Conservation (phyloP, 2,888 invertebrate species). For the Caenorhabditis zanzibari region DNA sequence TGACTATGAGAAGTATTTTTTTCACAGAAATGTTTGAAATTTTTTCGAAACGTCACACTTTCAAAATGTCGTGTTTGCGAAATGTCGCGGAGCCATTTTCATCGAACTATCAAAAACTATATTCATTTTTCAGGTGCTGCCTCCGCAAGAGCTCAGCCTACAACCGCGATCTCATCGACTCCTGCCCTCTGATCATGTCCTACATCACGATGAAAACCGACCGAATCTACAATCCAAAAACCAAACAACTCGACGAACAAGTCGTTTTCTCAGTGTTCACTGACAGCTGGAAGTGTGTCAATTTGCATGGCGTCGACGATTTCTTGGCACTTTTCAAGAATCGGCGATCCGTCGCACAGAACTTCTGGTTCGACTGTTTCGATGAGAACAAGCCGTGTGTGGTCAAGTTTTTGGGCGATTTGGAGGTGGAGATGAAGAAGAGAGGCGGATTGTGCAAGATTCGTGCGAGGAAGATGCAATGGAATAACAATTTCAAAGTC, state of each 20-base stretch:
- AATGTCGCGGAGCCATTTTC: no score
- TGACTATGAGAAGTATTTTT: no score
- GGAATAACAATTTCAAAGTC: conserved; percentile 13
- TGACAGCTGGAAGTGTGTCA: conserved; percentile 23
- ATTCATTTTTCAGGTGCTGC: conserved; percentile 34
- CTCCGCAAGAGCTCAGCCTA: conserved; percentile 13
- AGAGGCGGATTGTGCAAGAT: conserved; percentile 1
- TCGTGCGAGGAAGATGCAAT: conserved; percentile 28
- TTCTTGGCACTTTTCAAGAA: conserved; percentile 26
- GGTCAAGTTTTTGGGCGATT: not conserved
- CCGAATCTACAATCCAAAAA: conserved; percentile 25
- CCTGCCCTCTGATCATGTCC: conserved; percentile 13
- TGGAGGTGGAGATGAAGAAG: conserved; percentile 23
- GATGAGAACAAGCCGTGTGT: conserved; percentile 33
- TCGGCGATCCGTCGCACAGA: conserved; percentile 13
- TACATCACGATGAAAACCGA: conserved; percentile 35
- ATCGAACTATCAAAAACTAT: no score
- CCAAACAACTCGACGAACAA: conserved; percentile 31
- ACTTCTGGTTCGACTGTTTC: conserved; percentile 30
- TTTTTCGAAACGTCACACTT: no score
- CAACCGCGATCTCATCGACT: conserved; percentile 4
- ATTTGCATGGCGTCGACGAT: conserved; percentile 25
- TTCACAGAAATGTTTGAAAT: no score
- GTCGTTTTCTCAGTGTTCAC: conserved; percentile 29
- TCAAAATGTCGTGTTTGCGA: no score